Conservation (phyloP, 1,140 invertebrate genomes). For the Himalopsyche phryganea region DNA sequence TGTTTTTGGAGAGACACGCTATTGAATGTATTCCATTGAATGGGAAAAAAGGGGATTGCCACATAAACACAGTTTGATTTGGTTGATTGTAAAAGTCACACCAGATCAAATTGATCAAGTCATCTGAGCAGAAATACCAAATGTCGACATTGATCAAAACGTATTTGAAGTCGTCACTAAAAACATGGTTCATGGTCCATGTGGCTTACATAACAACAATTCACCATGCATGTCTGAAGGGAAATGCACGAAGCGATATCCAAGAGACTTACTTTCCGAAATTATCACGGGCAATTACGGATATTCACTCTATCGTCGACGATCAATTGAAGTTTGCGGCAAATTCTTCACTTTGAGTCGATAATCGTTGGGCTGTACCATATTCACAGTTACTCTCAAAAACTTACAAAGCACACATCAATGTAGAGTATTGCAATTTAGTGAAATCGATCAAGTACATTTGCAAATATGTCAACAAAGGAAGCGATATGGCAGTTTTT, state of each 20-base stretch:
- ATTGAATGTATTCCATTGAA: conserved; percentile 50
- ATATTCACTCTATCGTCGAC: conserved; percentile 45
- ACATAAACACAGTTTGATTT: conserved; percentile 52
- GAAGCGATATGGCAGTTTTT: conserved; percentile 40
- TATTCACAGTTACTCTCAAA: conserved; percentile 51
- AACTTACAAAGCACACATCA: conserved; percentile 51
- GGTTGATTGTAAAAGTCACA: conserved; percentile 36
- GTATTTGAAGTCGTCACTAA: conserved; percentile 41
- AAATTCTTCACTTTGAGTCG: conserved; percentile 33
- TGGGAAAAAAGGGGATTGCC: conserved; percentile 44
- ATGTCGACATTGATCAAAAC: conserved; percentile 42
- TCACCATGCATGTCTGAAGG: conserved; percentile 35
- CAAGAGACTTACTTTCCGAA: conserved; percentile 11
- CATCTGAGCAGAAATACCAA: conserved; percentile 11
- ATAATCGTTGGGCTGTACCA: conserved; percentile 54
- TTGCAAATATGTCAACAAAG: conserved; percentile 50
- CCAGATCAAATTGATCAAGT: conserved; percentile 14
- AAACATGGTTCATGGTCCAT: conserved; percentile 55
- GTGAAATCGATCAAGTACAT: conserved; percentile 54
- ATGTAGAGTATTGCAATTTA: conserved; percentile 52
- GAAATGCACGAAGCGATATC: conserved; percentile 1
- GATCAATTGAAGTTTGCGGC: conserved; percentile 35
- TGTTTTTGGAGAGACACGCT: conserved; percentile 38
- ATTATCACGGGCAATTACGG: conserved; percentile 36
- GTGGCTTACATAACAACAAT: conserved; percentile 41